Conservation (phyloP, 2,888 invertebrate species). For the Chymomyza caudatula region DNA sequence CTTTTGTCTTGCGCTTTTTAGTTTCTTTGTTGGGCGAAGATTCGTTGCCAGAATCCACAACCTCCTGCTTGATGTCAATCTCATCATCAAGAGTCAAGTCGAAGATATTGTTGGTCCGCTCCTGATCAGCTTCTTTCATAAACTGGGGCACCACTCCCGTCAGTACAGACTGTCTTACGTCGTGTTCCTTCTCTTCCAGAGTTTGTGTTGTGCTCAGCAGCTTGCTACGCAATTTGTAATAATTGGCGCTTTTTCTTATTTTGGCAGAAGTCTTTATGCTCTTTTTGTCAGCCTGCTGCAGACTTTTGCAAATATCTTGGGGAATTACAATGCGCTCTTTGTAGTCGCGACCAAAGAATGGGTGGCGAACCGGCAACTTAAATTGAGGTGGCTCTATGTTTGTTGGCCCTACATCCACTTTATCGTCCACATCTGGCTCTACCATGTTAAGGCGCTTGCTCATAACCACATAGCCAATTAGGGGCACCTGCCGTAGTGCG, state of each 20-base stretch:
- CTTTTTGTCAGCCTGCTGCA: constrained; percentile 26
- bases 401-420: not conserved
- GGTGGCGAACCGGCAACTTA: constrained; percentile 20
- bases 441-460: not conserved
- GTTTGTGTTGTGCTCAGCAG: constrained; percentile 37
- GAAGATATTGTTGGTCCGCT: not conserved
- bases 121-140: constrained; percentile 14
- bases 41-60: not conserved
- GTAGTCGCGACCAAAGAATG: constrained; percentile 23
- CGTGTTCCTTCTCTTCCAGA: constrained; percentile 45
- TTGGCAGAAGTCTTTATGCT: not conserved
- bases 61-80: not conserved
- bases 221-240: constrained; percentile 41
- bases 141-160: constrained; percentile 47
- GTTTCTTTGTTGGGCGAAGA: not conserved
- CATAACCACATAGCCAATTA: not conserved
- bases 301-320: not conserved
- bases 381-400: not conserved
- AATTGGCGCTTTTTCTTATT: constrained; percentile 25
- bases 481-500: not conserved
- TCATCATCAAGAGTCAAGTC: not conserved
- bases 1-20: not conserved
- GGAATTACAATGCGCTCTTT: constrained; percentile 22
- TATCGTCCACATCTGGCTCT: not conserved
- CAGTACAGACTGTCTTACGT: constrained; percentile 53